Evolutionary conservation across 2,113 vertebrate genomes (phyloP).

Genomic region (Aramus guarauna): DNA sequence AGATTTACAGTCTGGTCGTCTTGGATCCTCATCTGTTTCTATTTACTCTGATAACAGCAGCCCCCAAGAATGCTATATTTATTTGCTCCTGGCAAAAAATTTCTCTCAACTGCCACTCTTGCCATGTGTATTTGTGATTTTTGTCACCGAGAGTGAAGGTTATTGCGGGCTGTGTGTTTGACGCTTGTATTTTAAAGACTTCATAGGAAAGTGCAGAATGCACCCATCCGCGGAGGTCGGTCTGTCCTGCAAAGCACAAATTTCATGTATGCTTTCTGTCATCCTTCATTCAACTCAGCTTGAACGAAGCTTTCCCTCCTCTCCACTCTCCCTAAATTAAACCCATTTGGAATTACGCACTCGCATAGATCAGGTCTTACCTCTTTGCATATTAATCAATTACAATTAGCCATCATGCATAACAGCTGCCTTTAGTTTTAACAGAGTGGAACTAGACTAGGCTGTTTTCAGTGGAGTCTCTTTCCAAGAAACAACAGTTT

Average conservation of each 20-base stretch:
- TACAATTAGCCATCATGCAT: neutral
- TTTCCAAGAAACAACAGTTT: neutral
- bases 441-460: neutral
- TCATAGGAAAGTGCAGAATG: neutral
- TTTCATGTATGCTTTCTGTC: neutral
- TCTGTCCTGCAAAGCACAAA: neutral
- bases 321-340: neutral
- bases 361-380: neutral
- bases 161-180: neutral
- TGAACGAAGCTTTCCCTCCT: neutral
- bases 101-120: neutral
- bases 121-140: neutral
- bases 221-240: neutral
- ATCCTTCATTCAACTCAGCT: neutral
- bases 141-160: neutral
- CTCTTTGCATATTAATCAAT: neutral
- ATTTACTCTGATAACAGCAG: neutral
- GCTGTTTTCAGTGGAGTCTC: neutral
- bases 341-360: neutral
- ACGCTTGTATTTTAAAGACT: neutral
- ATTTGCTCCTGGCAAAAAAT: neutral
- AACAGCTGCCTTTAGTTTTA: neutral
- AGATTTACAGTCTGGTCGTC: neutral
- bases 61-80: neutral
- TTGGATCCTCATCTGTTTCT: conserved; percentile 17